Conservation (phyloP, 2,113 vertebrate genomes). For the Polypterus bichir region DNA sequence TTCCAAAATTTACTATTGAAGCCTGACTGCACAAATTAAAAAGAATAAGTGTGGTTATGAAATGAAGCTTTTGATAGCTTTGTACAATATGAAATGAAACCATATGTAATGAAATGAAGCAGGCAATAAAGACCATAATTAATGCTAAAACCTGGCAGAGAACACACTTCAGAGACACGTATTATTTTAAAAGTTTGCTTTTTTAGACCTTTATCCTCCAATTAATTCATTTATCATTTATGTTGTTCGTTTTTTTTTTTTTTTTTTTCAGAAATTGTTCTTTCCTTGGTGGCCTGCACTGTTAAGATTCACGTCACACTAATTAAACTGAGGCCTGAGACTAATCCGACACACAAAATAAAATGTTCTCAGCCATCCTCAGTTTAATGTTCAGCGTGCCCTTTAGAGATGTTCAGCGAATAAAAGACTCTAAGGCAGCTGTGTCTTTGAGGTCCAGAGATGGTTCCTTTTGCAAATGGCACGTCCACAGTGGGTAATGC, state of each 20-base stretch:
- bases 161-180: too few species aligned
- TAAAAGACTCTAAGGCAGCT: constrained; percentile 3
- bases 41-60: too few species aligned
- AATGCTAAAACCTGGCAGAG: too few species aligned
- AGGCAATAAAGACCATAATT: too few species aligned
- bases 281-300: neutral
- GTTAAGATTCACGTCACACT: constrained; percentile 1
- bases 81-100: too few species aligned
- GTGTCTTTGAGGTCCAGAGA: constrained; percentile 10
- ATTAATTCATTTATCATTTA: too few species aligned
- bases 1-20: too few species aligned
- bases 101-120: too few species aligned
- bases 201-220: too few species aligned
- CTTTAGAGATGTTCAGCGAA: constrained; percentile 1
- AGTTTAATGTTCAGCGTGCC: constrained; percentile 8
- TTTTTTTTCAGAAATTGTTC: neutral
- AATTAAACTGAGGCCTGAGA: constrained; percentile 7
- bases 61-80: too few species aligned
- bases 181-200: too few species aligned
- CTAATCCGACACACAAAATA: constrained; percentile 6
- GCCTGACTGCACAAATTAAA: too few species aligned
- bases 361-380: neutral
- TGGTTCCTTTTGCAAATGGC: constrained; percentile 12
- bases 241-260: constrained; percentile 4
- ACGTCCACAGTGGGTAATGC: constrained; percentile 10